Base-by-base conservation (phyloP, 1,140 invertebrate species). In the Drosophila repleta region DNA sequence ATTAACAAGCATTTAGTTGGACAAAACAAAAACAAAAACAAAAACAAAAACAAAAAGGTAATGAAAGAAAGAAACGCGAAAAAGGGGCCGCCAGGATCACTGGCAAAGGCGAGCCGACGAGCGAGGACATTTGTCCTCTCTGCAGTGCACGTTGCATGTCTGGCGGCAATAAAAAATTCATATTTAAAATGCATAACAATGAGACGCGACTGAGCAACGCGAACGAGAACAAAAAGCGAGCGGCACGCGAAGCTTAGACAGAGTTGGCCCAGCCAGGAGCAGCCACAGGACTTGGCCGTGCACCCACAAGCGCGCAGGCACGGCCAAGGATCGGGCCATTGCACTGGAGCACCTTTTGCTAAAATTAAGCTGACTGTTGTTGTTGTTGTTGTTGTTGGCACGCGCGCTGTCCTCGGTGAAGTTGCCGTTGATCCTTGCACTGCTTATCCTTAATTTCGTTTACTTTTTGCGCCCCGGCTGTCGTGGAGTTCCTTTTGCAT, bases 141-240 rank as follows among this genome's bases (percentile, higher is more conserved):
- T 46, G 51, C 37, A n/a, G n/a, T 20, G 45, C 48, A 49, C 15
- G 18, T 82, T 72, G 80, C 82, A 78, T 85, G 82, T 78, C 78
- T 81, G 75, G 60, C 45, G 82, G 67, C 43, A 63, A 79, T 87
- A 81, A 87, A 87, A 72, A 87, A 72, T 87, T 66, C 67, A 76
- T 82, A 87, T 87, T 82, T 87, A 87, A 87, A 87, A 82, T 87
- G 83, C 82, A 87, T 87, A 87, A 87, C 83, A 88, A 88, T 87
- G 82, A 78, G 83, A 62, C 49, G 70, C 41, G 63, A 32, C 20
- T 13, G 15, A 32, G 18, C 4, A 37, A 20, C 20, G 58, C 11
- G 51, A 35, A 53, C 43, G 58, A 17, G 64, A 76, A 74, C 74
- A 77, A 74, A 74, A 74, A 65, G 74, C 74, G 18, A 67, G 62